Evolutionary conservation across 1,140 invertebrate genomes (phyloP).

Genomic region (Leptoteleia sp.): DNA sequence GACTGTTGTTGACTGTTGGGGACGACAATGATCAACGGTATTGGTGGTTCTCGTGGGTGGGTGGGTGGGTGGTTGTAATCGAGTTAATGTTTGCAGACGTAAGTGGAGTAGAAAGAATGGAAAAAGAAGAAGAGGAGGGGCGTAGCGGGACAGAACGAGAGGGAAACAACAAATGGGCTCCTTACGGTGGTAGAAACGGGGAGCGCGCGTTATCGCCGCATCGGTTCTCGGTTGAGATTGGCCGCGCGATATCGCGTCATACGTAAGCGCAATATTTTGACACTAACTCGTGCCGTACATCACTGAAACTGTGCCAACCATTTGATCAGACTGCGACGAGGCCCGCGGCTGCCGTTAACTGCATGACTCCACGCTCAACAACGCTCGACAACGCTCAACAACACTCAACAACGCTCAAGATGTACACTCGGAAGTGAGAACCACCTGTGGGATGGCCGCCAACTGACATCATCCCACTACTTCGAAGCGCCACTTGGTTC

Average conservation of each 20-base stretch:
- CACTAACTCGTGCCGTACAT: conserved; percentile 31
- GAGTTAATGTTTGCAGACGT: conserved; percentile 2
- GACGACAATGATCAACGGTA: too few species aligned
- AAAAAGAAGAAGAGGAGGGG: conserved; percentile 23
- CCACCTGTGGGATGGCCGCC: conserved; percentile 41
- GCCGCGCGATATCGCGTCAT: conserved; percentile 10
- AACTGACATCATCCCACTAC: conserved; percentile 4
- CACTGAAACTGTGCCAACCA: conserved; percentile 43
- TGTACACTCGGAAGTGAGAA: too few species aligned
- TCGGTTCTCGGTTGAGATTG: conserved; percentile 8
- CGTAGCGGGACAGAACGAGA: conserved; percentile 12
- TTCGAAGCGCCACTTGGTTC: conserved; percentile 1
- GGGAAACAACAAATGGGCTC: conserved; percentile 17
- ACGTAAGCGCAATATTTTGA: conserved; percentile 29
- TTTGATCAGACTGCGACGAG: conserved; percentile 23
- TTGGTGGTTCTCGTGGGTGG: too few species aligned
- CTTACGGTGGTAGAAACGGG: conserved; percentile 15
- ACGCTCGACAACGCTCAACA: too few species aligned
- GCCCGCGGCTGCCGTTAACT: conserved; percentile 21
- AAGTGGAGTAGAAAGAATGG: conserved; percentile 1
- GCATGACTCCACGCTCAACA: conserved; percentile 20
- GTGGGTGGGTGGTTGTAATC: too few species aligned
- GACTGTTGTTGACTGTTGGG: too few species aligned
- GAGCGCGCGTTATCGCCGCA: conserved; percentile 8
- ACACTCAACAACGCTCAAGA: too few species aligned